Evolutionary conservation across 2,113 vertebrate genomes (phyloP).

Genomic region (Ivindomyrus marchei): DNA sequence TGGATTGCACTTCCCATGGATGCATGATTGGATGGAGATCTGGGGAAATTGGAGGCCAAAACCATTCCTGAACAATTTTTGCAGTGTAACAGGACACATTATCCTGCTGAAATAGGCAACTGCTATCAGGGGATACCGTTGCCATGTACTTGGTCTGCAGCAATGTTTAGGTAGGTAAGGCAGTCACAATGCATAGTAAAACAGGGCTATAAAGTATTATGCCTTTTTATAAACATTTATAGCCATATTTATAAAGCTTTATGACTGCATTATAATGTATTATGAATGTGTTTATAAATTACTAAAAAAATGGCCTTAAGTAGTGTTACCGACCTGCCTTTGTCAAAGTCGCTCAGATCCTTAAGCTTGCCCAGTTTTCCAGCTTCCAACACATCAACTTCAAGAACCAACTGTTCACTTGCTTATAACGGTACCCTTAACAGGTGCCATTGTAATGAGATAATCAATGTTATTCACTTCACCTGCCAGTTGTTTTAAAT

Average conservation of each 20-base stretch:
- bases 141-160: background rate
- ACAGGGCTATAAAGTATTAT: no score
- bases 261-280: no score
- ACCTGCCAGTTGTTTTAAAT: background rate
- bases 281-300: no score
- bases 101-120: background rate
- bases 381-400: background rate
- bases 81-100: background rate
- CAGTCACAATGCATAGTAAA: no score
- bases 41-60: background rate
- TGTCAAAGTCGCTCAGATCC: background rate
- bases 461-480: background rate
- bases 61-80: background rate
- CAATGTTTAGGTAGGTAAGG: no score
- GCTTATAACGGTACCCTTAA: background rate
- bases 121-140: background rate
- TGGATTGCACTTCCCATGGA: background rate
- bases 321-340: background rate
- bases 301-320: no score
- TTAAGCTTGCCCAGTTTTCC: background rate
- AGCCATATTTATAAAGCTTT: no score
- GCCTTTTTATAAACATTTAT: no score
- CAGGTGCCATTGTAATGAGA: background rate
- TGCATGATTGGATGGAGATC: background rate
- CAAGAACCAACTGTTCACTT: background rate